These are phyloP conservation scores for Meloidogyne floridensis DNA, from an alignment of 1,140 invertebrate genomes.

Conservation along the genomic window DNA sequence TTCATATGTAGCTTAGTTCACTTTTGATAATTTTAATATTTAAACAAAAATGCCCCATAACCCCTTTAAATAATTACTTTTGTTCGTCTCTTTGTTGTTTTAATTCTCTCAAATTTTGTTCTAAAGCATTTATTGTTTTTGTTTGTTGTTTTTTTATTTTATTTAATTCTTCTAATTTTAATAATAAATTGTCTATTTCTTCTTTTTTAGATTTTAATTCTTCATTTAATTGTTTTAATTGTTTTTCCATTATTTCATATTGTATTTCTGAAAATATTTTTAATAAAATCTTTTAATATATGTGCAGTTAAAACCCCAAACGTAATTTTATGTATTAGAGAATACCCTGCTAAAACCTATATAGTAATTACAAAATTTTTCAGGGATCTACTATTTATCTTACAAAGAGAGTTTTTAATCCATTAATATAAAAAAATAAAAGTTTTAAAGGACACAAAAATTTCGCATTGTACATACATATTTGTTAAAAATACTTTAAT, in stretches of 20 bases:
- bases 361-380: too few relatives aligned
- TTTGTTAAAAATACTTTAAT: too few relatives aligned
- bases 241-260: conserved; percentile 52
- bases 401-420: too few relatives aligned
- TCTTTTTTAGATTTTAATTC: conserved; percentile 51
- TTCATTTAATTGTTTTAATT: conserved; percentile 36
- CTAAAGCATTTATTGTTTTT: conserved; percentile 49
- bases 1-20: too few relatives aligned
- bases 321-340: too few relatives aligned
- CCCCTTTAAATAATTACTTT: conserved; percentile 43
- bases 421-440: too few relatives aligned
- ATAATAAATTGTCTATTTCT: conserved; percentile 48
- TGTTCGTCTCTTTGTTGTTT: conserved; percentile 63
- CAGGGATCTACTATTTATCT: too few relatives aligned
- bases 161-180: conserved; percentile 50
- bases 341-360: too few relatives aligned
- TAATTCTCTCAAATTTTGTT: conserved; percentile 60
- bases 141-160: conserved; percentile 52
- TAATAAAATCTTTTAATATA: too few relatives aligned
- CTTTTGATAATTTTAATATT: too few relatives aligned
- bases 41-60: too few relatives aligned
- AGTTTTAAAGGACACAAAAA: conserved; percentile 16
- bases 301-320: too few relatives aligned
- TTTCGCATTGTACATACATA: conserved; percentile 9
- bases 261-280: conserved; percentile 54